Evolutionary conservation across 2,113 vertebrate genomes (phyloP), one percentile per base, ranked within the genome.

Genomic region (Siniperca chuatsi): DNA sequence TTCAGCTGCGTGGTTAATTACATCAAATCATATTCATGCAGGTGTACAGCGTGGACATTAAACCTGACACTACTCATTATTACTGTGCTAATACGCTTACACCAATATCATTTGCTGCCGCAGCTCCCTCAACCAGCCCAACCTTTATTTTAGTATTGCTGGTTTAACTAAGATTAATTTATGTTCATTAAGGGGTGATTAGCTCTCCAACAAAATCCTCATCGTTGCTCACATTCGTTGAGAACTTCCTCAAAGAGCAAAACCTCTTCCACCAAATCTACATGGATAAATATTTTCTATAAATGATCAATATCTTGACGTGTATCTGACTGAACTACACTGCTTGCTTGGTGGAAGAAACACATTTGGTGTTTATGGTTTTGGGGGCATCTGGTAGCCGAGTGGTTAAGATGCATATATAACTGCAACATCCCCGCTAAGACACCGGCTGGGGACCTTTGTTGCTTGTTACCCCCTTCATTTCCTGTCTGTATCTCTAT

Each of bases 401-500:
- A 52, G 33, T 65, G 33, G 62, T 57, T 44, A 67, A 66, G 4
- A 73, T 4, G 3, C 29, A 54, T 0, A 66, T 37, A 13, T 1
- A 21, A 78, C 6, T 0, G 1, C 15, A 25, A 40, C 4, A 65
- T 64, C 33, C 5, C 13, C 6, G 2, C 21, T 40, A 25, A 2
- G 1, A 10, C 8, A 16, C 23, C 50, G 40, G 15, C 48, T 40
- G 25, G 25, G 6, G 42, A 67, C 21, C 1, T 25, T 25, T 67
- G n/a, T 20, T 74, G 20, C 8, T 25, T 9, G 12, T 33, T 11
- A 54, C 44, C 12, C 55, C 20, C 0, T 23, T 72, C 9, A 66
- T 66, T 69, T 69, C 55, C 65, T 44, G 54, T 64, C 60, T 78
- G 54, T 48, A 61, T 64, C 37, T 46, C 9, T 18, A 48, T 57